Base-by-base conservation (phyloP, 2,888 invertebrate species). In the Zaprionus obscuricornis region DNA sequence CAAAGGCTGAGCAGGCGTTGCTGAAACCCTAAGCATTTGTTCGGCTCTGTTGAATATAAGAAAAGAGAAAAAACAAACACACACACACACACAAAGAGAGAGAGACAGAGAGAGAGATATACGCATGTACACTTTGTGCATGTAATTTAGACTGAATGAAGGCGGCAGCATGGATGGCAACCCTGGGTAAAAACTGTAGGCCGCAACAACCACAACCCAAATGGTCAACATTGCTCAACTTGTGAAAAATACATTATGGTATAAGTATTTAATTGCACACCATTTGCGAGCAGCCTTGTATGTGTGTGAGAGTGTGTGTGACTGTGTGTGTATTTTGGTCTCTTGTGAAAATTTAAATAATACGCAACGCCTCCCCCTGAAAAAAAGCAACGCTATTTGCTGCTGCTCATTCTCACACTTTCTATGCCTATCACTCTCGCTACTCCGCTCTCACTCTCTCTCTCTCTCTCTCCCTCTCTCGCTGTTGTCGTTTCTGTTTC, bases 201-300 rank as follows among this genome's bases (percentile, higher is more conserved):
- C 39, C n/a, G 16, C 56, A 55, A 46, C 59, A 66, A 66, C 71
- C 78, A 72, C 72, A 83, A 63, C 82, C 81, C 79, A 66, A 82
- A 82, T 82, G 85, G 81, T 85, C 83, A 85, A 74, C 85, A 81
- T 82, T 64, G 81, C 73, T 73, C 79, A 81, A 85, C 85, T 81
- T 74, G 78, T 78, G 71, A 85, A 82, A 85, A 82, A 82, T 81
- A 82, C 79, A 85, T 82, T 82, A 82, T 75, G 83, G 81, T 69
- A 65, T 52, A 58, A 82, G 85, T 78, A 85, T 82, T 82, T 82
- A 85, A 85, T 82, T 82, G 83, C 85, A 55, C 59, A 68, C 71
- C 64, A 72, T 60, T 76, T 85, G 51, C 45, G 34, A 54, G 45
- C 49, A 11, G 20, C 11, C 7, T 27, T 13, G n/a, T n/a, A n/a